phyloP scores from a whole-genome alignment of 1,140 invertebrate species.

The Latrodectus geometricus region DNA sequence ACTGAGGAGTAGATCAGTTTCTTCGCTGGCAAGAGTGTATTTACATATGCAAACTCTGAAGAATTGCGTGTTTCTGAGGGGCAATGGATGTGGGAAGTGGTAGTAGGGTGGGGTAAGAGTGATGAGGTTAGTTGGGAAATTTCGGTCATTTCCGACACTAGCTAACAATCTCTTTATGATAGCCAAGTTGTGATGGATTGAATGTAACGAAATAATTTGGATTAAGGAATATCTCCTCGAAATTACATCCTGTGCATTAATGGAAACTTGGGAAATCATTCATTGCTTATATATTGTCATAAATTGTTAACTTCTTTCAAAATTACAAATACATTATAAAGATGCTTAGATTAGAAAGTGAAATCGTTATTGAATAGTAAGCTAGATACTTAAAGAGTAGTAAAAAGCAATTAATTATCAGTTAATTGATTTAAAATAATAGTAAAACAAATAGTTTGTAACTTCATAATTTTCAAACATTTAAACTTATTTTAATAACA shows the following conservation, averaged over 20 bases:
- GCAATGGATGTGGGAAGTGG: background rate
- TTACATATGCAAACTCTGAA: background rate
- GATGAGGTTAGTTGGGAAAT: conserved; percentile 16
- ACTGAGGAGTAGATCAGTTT: conserved; percentile 30
- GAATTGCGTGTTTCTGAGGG: conserved; percentile 9
- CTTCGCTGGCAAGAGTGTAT: background rate
- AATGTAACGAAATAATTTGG: background rate
- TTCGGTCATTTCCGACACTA: conserved; percentile 49
- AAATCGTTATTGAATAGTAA: too few relatives aligned
- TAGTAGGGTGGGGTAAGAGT: background rate
- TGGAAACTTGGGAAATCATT: background rate
- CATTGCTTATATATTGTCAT: background rate
- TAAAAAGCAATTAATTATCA: too few relatives aligned
- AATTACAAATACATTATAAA: background rate
- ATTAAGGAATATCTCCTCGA: background rate
- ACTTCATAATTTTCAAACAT: too few relatives aligned
- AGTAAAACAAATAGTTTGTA: too few relatives aligned
- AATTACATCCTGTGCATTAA: background rate
- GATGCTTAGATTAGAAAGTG: background rate
- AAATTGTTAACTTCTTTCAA: background rate
- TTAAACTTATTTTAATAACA: too few relatives aligned
- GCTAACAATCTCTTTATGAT: conserved; percentile 24
- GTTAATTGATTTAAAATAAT: too few relatives aligned
- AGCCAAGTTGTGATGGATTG: background rate
- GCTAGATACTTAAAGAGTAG: too few relatives aligned